Evolutionary conservation across 1,140 invertebrate species (phyloP).

Genomic region (Papilio machaon): DNA sequence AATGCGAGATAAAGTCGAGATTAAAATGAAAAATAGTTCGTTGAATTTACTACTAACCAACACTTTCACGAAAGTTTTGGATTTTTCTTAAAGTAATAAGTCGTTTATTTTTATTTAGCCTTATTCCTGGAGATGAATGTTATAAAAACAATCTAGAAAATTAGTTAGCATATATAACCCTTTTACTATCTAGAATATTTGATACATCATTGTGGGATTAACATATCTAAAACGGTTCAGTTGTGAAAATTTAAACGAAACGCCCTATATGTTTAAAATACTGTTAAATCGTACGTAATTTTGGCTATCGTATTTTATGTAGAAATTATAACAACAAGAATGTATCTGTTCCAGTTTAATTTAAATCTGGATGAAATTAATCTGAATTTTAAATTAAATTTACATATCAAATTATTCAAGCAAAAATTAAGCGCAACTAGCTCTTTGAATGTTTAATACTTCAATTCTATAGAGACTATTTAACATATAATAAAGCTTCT

Average conservation of each 20-base stretch:
- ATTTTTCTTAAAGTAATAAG: slow-evolving; percentile 3
- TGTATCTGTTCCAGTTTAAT: background rate
- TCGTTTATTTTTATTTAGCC: slow-evolving; percentile 4
- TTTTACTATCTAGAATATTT: background rate
- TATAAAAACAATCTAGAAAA: background rate
- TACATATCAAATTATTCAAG: slow-evolving; percentile 18
- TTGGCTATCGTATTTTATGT: background rate
- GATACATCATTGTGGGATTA: background rate
- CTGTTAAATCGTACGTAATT: background rate
- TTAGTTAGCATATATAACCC: background rate
- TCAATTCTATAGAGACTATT: slow-evolving; percentile 16
- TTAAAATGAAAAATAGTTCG: slow-evolving; percentile 18
- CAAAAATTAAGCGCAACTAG: slow-evolving; percentile 22
- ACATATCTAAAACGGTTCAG: background rate
- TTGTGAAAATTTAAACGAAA: background rate
- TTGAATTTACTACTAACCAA: slow-evolving; percentile 21
- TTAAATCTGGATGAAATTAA: slow-evolving; percentile 20
- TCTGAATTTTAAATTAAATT: slow-evolving; percentile 20
- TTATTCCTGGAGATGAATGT: background rate
- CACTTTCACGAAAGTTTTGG: background rate
- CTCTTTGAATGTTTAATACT: slow-evolving; percentile 7
- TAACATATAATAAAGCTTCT: background rate
- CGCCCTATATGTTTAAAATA: background rate
- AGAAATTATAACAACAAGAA: background rate
- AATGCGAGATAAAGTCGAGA: slow-evolving; percentile 26